phyloP scores from a whole-genome alignment of 2,113 vertebrate species.

The Platichthys flesus region DNA sequence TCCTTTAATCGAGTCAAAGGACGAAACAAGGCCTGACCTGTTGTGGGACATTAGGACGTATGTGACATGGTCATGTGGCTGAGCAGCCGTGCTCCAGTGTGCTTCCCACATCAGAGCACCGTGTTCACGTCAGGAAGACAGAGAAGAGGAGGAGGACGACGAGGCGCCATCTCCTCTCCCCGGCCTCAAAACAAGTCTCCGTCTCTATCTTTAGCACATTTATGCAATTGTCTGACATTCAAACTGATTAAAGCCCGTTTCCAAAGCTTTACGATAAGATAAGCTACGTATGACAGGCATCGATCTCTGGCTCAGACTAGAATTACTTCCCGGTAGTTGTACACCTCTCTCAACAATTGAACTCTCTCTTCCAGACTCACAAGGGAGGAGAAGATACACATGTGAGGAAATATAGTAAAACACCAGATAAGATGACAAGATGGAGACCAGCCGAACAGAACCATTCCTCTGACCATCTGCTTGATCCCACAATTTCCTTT shows the following conservation, averaged over 20 bases:
- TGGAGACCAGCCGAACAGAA: background rate
- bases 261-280: no score
- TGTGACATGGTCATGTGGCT: background rate
- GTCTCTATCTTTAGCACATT: no score
- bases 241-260: no score
- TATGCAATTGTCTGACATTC: no score
- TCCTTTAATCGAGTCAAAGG: constrained; percentile 52
- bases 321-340: background rate
- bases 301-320: no score
- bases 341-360: background rate
- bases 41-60: constrained; percentile 26
- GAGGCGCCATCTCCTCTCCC: background rate
- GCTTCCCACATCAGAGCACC: constrained; percentile 46
- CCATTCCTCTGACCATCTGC: background rate
- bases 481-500: background rate
- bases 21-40: constrained; percentile 29
- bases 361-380: background rate
- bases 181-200: no score
- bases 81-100: background rate
- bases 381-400: no score
- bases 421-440: background rate
- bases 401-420: no score
- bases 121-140: constrained; percentile 11
- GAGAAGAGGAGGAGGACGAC: constrained; percentile 6
- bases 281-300: no score